Conservation (phyloP, 2,888 invertebrate genomes). For the Strigamia transsilvanica region DNA sequence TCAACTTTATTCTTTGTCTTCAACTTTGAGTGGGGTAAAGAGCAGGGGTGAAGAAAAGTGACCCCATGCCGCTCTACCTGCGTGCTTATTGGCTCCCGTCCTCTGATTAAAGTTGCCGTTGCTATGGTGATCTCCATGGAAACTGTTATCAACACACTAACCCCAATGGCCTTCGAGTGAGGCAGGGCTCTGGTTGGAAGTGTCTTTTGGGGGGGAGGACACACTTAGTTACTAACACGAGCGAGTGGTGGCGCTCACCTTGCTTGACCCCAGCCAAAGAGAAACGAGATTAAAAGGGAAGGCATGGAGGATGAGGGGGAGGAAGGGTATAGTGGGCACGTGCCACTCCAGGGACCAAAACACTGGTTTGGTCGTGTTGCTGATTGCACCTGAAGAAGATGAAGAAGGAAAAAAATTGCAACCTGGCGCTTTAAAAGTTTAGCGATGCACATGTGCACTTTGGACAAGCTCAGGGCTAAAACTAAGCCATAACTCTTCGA, state of each 20-base stretch:
- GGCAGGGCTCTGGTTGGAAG: constrained; percentile 10
- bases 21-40: constrained; percentile 10
- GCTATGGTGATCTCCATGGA: constrained; percentile 40
- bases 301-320: background rate
- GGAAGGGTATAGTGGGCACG: background rate
- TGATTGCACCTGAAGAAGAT: background rate
- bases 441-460: no score
- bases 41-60: constrained; percentile 15
- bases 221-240: constrained; percentile 20
- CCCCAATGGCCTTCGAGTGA: background rate
- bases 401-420: background rate
- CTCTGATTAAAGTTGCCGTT: constrained; percentile 23
- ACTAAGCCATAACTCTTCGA: no score
- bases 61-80: constrained; percentile 14
- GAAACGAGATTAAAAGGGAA: constrained; percentile 20
- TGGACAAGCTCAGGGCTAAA: no score
- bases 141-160: constrained; percentile 29
- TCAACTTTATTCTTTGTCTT: constrained; percentile 20
- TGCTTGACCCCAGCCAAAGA: background rate
- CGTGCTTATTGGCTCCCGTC: constrained; percentile 14
- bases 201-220: constrained; percentile 17
- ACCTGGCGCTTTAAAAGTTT: background rate
- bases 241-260: constrained; percentile 20
- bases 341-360: background rate
- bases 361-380: background rate